Evolutionary conservation across 1,140 invertebrate species (phyloP).

Genomic region (Brachionus koreanus): DNA sequence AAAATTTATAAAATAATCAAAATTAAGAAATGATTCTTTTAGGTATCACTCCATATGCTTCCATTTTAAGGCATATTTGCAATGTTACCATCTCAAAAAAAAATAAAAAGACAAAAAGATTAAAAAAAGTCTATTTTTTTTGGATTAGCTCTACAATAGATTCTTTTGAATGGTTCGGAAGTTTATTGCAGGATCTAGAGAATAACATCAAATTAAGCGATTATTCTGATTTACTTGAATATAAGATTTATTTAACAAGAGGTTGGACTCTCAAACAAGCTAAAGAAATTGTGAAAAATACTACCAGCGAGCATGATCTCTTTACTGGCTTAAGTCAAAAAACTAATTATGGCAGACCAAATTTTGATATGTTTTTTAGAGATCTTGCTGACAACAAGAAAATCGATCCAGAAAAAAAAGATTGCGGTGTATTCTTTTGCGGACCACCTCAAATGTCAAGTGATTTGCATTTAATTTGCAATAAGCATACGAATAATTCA

Average conservation of each 20-base stretch:
- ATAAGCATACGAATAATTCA: constrained; percentile 50
- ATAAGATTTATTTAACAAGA: constrained; percentile 54
- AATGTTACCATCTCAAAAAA: neutral
- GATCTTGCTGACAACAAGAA: constrained; percentile 49
- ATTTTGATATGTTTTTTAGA: constrained; percentile 55
- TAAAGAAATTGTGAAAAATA: constrained; percentile 21
- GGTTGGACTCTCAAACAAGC: constrained; percentile 56
- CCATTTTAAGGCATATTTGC: constrained; percentile 86
- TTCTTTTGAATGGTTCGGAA: constrained; percentile 43
- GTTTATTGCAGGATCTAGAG: constrained; percentile 47
- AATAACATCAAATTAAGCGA: constrained; percentile 47
- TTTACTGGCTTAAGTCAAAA: constrained; percentile 56
- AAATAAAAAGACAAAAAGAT: neutral
- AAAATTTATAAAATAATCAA: too few species aligned
- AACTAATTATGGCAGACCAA: constrained; percentile 57
- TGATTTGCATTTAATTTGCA: constrained; percentile 54
- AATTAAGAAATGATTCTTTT: too few species aligned
- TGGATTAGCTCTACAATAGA: constrained; percentile 39
- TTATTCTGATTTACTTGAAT: constrained; percentile 50
- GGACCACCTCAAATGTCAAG: constrained; percentile 50
- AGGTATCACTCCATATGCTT: constrained; percentile 91
- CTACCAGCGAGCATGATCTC: constrained; percentile 47
- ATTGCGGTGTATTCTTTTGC: constrained; percentile 57
- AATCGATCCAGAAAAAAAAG: constrained; percentile 46
- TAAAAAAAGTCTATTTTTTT: constrained; percentile 42